A percentile compares a stretch with the other conserved stretches of the same genome.
These are phyloP conservation scores for Palaemon carinicauda DNA, from an alignment of 1,140 invertebrate genomes.

Conservation along the genomic window DNA sequence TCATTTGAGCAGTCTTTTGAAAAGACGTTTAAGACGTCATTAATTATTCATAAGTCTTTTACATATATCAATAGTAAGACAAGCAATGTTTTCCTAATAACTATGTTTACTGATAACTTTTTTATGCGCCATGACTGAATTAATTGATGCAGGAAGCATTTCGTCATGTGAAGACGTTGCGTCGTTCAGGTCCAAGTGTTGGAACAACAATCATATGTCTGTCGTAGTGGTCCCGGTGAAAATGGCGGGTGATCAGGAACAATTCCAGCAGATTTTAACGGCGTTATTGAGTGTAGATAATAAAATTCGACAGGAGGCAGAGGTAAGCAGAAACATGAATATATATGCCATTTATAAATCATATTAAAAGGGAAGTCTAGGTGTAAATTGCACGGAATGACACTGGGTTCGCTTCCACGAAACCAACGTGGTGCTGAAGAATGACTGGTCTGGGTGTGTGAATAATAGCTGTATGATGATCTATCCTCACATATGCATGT, in stretches of 20 bases:
- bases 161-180: neutral
- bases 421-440: too few relatives aligned
- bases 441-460: too few relatives aligned
- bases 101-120: neutral
- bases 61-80: neutral
- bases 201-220: constrained; percentile 48
- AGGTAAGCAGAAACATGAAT: constrained; percentile 24
- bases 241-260: constrained; percentile 48
- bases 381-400: too few relatives aligned
- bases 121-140: too few relatives aligned
- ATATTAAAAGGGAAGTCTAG: neutral
- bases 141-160: too few relatives aligned
- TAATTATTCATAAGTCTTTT: neutral
- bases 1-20: constrained; percentile 5
- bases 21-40: neutral
- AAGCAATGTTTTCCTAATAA: neutral
- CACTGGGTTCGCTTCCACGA: too few relatives aligned
- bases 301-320: constrained; percentile 45
- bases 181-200: neutral
- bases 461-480: too few relatives aligned
- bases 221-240: constrained; percentile 42
- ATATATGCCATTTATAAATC: neutral
- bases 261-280: constrained; percentile 49
- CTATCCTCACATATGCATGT: too few relatives aligned
- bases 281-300: constrained; percentile 43